Evolutionary conservation across 2,797 vertebrate species (phyloP).

Genomic region (Ataeniobius toweri): DNA sequence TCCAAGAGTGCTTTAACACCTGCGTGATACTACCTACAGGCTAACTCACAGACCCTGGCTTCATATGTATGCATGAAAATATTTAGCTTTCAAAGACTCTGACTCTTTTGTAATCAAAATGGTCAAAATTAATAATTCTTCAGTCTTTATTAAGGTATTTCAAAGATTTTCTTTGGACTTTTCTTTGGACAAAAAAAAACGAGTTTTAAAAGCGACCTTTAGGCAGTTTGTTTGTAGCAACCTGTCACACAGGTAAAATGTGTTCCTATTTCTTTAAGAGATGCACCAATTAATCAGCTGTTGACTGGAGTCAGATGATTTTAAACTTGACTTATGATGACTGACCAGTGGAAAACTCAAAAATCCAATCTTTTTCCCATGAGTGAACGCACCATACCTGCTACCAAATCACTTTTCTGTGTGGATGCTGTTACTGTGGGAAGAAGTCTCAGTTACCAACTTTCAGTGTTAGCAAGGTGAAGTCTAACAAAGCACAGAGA

Average conservation of each 20-base stretch:
- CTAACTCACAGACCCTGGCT: neutral
- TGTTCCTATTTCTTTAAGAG: neutral
- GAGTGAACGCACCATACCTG: too few relatives aligned
- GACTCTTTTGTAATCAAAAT: slow-evolving; percentile 4
- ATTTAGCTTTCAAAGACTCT: neutral
- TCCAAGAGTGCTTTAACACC: slow-evolving; percentile 53
- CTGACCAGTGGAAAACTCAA: too few relatives aligned
- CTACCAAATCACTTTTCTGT: too few relatives aligned
- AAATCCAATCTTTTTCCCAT: too few relatives aligned
- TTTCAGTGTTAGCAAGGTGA: too few relatives aligned
- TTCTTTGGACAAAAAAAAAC: neutral
- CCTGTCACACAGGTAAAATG: neutral
- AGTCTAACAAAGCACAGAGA: too few relatives aligned
- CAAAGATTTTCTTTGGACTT: neutral
- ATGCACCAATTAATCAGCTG: neutral
- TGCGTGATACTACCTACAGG: slow-evolving; percentile 16
- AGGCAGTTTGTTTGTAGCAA: too few relatives aligned
- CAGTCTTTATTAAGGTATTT: neutral
- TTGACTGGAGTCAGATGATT: neutral
- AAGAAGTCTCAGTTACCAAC: too few relatives aligned
- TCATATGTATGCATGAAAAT: neutral
- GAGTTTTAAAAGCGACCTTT: neutral
- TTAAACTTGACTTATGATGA: too few relatives aligned
- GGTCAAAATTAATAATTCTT: neutral
- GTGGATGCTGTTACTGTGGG: too few relatives aligned